These are phyloP conservation scores for Exephanes ischioxanthus DNA, from an alignment of 2,888 invertebrate species.

Conservation along the genomic window DNA sequence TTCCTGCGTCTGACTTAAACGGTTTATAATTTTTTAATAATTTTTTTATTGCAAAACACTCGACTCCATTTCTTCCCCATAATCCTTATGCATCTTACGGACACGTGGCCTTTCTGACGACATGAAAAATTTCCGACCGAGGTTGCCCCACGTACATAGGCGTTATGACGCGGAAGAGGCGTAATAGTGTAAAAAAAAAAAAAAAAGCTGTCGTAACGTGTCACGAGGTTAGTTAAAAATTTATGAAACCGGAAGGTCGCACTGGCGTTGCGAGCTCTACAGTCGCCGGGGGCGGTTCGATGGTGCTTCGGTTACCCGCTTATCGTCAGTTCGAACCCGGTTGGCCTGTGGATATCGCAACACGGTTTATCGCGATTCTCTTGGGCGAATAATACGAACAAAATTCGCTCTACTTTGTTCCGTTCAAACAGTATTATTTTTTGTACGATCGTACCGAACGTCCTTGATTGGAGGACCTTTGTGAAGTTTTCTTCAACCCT, in stretches of 20 bases:
- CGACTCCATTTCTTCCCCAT: not conserved
- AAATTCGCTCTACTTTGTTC: not conserved
- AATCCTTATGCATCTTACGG: not conserved
- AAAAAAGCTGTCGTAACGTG: not conserved
- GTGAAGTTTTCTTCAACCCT: not conserved
- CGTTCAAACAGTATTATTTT: constrained; percentile 5
- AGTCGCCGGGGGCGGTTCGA: constrained; percentile 5
- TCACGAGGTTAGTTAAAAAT: constrained; percentile 25
- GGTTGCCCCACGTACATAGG: not conserved
- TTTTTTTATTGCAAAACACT: not conserved
- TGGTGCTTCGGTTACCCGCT: not conserved
- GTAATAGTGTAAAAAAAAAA: not conserved
- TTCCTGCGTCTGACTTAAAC: too few species aligned
- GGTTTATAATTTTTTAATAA: not conserved
- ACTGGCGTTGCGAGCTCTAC: constrained; percentile 27
- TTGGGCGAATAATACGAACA: not conserved
- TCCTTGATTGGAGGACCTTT: not conserved
- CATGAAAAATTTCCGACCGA: not conserved
- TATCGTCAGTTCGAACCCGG: constrained; percentile 71
- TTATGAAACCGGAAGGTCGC: constrained; percentile 40
- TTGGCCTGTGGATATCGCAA: constrained; percentile 72
- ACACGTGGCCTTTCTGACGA: not conserved
- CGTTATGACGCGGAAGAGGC: not conserved
- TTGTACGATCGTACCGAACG: not conserved
- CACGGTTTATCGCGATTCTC: constrained; percentile 1